Evolutionary conservation across 2,113 vertebrate species (phyloP).

Genomic region (Urocolius indicus): DNA sequence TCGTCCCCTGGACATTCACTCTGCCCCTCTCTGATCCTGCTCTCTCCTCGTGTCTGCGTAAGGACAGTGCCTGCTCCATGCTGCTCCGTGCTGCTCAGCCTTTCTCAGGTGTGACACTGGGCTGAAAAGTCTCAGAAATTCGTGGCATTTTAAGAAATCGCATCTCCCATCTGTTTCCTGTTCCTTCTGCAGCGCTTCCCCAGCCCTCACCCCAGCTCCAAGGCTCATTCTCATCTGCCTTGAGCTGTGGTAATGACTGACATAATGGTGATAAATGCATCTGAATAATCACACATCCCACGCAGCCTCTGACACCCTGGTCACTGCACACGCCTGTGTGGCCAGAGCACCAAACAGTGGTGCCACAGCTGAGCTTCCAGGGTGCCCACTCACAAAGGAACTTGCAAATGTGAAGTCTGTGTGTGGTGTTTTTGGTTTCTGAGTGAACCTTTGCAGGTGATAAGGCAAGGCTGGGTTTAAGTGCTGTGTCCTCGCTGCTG

Average conservation of each 20-base stretch:
- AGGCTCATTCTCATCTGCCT: not conserved
- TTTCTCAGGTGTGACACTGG: conserved; percentile 15
- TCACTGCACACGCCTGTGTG: rapidly evolving
- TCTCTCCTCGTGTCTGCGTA: not conserved
- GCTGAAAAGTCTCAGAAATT: conserved; percentile 14
- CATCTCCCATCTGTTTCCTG: conserved; percentile 79
- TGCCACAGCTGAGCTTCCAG: not conserved
- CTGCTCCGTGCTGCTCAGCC: not conserved
- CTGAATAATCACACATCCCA: rapidly evolving
- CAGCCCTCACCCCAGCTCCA: not conserved
- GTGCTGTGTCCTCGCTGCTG: not conserved
- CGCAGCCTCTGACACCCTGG: rapidly evolving
- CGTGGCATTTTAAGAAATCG: conserved; percentile 60
- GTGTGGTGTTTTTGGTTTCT: not conserved
- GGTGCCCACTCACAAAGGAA: not conserved
- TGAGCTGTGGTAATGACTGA: not conserved
- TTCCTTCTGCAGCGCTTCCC: conserved; percentile 72
- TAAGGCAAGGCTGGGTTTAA: not conserved
- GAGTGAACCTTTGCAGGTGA: not conserved
- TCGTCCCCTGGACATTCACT: not conserved
- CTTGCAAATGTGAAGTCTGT: not conserved
- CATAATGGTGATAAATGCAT: rapidly evolving
- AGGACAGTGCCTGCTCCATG: not conserved
- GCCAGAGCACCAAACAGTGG: not conserved
- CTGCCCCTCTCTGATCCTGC: too few species aligned